Evolutionary conservation across 2,888 invertebrate species (phyloP), one percentile per base, ranked within the genome.

Genomic region (Eupithecia exiguata): DNA sequence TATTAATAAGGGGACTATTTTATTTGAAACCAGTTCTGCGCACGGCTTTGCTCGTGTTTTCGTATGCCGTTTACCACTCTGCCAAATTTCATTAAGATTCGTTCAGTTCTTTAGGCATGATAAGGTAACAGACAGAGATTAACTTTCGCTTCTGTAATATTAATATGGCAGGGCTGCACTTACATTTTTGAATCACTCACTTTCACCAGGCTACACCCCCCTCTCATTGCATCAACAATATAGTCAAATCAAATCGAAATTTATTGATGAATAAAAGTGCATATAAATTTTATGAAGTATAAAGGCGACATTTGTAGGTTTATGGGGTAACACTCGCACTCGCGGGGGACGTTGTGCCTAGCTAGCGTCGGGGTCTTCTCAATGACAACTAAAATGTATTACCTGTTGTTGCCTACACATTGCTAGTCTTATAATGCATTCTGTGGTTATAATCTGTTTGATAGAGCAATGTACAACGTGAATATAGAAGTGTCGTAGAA

Each of bases 201-300:
- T 84, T 30, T 3, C 30, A 30, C 30, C 30, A 1, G 2, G 1
- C 38, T 38, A 5, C 82, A 79, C 79, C 18, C 62, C 62, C 62
- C 65, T 38, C 46, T 40, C 66, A 65, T 72, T 83, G 86, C 85
- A 85, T 81, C 84, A 86, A 91, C 89, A 88, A 88, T 87, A 88
- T 89, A 90, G 90, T 90, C 88, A 90, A 89, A 92, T 90, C 88
- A 90, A 89, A 92, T 92, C 91, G 90, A 92, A 91, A 84, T 93
- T 94, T 93, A 93, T 92, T 87, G 91, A 86, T 81, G 87, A 81
- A 93, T 93, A 92, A 93, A 93, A 93, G 86, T 92, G 93, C 91
- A 92, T 93, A 92, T 93, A 93, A 93, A 93, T 88, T 93, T 93
- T 93, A 94, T 94, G 93, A 90, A 89, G 92, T 92, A 92, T 92